These are phyloP conservation scores for Archaeoteleia sp. DNA, from an alignment of 2,888 invertebrate species.

Conservation along the genomic window DNA sequence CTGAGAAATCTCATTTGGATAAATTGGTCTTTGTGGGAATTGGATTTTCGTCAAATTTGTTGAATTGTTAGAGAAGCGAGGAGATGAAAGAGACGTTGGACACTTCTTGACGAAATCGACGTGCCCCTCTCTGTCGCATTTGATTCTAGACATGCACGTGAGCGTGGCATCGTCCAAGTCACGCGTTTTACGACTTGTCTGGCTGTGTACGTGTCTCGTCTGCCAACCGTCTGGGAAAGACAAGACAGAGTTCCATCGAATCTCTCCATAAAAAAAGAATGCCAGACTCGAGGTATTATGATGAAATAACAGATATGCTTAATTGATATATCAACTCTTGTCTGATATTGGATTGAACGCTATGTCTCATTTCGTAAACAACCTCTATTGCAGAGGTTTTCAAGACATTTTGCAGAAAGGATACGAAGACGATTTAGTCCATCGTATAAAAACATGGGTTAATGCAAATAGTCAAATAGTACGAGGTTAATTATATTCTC, in stretches of 20 bases:
- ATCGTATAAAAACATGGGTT: no score
- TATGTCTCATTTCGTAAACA: no score
- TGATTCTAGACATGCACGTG: constrained; percentile 51
- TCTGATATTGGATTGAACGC: constrained; percentile 20
- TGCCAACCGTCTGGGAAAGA: constrained; percentile 70
- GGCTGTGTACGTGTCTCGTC: constrained; percentile 69
- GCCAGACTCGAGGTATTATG: constrained; percentile 35
- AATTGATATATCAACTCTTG: constrained; percentile 25
- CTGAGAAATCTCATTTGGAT: no score
- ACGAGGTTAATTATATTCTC: no score
- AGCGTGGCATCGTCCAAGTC: constrained; percentile 62
- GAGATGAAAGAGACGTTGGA: constrained; percentile 26
- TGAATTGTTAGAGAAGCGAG: no score
- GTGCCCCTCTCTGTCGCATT: constrained; percentile 35
- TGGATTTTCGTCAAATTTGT: no score
- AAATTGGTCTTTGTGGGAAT: no score
- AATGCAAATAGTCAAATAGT: no score
- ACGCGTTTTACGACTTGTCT: constrained; percentile 68
- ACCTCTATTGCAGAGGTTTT: no score
- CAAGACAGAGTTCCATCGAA: constrained; percentile 45
- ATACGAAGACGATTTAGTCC: no score
- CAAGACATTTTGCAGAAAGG: no score
- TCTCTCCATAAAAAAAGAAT: constrained; percentile 39
- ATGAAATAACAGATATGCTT: constrained; percentile 21
- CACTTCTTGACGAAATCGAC: constrained; percentile 25